These are phyloP conservation scores for Odontocolon sp. DNA, from an alignment of 2,888 invertebrate species.

Conservation along the genomic window DNA sequence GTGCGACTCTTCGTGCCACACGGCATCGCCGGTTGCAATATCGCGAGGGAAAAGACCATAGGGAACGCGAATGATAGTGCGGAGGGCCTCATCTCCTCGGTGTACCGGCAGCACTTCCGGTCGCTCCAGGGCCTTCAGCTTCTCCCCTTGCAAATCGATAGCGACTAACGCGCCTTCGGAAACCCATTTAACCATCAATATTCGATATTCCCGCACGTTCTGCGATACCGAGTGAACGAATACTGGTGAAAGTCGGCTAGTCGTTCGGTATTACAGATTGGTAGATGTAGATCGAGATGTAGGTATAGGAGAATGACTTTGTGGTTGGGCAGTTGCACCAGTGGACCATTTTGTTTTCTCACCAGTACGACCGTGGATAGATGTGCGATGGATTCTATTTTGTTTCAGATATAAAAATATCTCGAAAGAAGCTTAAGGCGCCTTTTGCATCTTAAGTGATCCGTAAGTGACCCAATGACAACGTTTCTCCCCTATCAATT, in stretches of 20 bases:
- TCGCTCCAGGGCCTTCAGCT: neutral
- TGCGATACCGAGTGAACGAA: neutral
- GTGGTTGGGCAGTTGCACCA: no score
- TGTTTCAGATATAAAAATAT: no score
- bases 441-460: no score
- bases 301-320: no score
- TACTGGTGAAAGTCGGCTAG: conserved; percentile 1
- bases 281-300: no score
- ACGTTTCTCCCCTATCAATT: no score
- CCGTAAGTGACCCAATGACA: no score
- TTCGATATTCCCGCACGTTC: conserved; percentile 32
- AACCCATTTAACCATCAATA: conserved; percentile 53
- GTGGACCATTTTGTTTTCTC: no score
- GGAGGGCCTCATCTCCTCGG: neutral
- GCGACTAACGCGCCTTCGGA: conserved; percentile 36
- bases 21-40: neutral
- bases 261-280: no score
- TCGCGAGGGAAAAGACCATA: neutral
- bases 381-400: no score
- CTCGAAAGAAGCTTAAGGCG: no score
- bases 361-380: no score
- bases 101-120: conserved; percentile 10
- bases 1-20: neutral
- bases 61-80: neutral
- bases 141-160: conserved; percentile 39